Conservation (phyloP, 2,113 vertebrate species). For the Benitochromis conjunctus region DNA sequence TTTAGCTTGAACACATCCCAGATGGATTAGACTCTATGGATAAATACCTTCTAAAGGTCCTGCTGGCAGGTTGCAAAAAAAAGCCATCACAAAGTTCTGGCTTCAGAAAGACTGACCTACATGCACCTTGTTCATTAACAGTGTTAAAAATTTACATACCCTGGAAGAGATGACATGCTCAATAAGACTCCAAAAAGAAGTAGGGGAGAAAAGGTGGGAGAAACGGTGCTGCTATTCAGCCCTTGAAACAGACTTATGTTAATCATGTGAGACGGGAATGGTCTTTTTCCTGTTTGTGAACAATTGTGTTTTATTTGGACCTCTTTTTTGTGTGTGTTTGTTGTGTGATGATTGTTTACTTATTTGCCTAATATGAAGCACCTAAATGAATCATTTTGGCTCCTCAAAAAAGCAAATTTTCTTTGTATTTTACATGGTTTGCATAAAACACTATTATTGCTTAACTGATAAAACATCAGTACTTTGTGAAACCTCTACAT, state of each 20-base stretch:
- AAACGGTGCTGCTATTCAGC: background rate
- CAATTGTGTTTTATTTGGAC: background rate
- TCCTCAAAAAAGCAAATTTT: background rate
- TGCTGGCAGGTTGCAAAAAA: background rate
- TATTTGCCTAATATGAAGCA: background rate
- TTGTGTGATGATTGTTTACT: background rate
- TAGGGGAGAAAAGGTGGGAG: background rate
- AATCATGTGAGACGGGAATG: background rate
- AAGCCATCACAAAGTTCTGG: background rate
- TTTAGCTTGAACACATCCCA: background rate
- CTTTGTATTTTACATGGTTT: background rate
- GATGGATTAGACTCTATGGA: background rate
- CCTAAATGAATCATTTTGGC: background rate
- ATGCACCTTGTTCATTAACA: background rate
- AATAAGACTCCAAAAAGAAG: background rate
- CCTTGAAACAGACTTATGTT: background rate
- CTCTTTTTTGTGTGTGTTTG: fast-evolving
- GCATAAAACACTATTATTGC: background rate
- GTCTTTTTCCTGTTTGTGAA: background rate
- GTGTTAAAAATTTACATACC: background rate
- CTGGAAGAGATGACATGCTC: background rate
- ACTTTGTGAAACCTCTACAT: background rate
- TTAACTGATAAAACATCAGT: background rate
- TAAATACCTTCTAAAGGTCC: background rate
- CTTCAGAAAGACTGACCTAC: background rate